Evolutionary conservation across 2,888 invertebrate genomes (phyloP).

Genomic region (Ennomos erosarius): DNA sequence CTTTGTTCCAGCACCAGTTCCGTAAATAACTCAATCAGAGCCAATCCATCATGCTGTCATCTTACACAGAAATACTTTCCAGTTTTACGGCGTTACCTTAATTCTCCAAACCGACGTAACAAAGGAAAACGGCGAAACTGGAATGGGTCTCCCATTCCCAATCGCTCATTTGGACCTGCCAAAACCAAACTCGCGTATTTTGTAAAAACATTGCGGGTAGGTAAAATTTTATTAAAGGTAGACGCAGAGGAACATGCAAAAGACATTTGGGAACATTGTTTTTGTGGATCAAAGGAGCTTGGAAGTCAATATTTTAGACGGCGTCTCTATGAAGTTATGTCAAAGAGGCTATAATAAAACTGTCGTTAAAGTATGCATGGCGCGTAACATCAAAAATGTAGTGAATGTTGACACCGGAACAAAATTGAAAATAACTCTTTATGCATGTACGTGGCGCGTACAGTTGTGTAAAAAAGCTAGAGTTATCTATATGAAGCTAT

Average conservation of each 20-base stretch:
- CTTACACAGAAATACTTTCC: conserved; percentile 54
- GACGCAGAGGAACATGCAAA: background rate
- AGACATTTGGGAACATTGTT: background rate
- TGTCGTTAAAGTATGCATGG: too few relatives aligned
- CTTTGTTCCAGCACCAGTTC: conserved; percentile 43
- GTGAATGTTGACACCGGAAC: too few relatives aligned
- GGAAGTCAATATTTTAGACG: conserved; percentile 1
- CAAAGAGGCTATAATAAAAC: too few relatives aligned
- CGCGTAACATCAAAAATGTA: too few relatives aligned
- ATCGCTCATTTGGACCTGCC: conserved; percentile 61
- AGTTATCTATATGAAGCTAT: too few relatives aligned
- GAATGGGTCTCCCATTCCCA: conserved; percentile 57
- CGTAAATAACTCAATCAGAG: conserved; percentile 57
- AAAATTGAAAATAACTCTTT: too few relatives aligned
- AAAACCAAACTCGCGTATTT: conserved; percentile 39
- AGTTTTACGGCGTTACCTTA: conserved; percentile 37
- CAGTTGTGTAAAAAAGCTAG: too few relatives aligned
- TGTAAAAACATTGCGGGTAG: conserved; percentile 22
- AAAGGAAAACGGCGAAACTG: conserved; percentile 41
- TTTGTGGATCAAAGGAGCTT: conserved; percentile 7
- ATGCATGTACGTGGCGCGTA: too few relatives aligned
- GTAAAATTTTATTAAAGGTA: conserved; percentile 10
- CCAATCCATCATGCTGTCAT: conserved; percentile 66
- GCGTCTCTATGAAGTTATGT: background rate
- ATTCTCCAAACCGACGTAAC: conserved; percentile 46